Percentiles rank a stretch among this genome's conserved stretches.
Conservation (phyloP, 2,888 invertebrate genomes). For the Alviniconcha strummeri region DNA sequence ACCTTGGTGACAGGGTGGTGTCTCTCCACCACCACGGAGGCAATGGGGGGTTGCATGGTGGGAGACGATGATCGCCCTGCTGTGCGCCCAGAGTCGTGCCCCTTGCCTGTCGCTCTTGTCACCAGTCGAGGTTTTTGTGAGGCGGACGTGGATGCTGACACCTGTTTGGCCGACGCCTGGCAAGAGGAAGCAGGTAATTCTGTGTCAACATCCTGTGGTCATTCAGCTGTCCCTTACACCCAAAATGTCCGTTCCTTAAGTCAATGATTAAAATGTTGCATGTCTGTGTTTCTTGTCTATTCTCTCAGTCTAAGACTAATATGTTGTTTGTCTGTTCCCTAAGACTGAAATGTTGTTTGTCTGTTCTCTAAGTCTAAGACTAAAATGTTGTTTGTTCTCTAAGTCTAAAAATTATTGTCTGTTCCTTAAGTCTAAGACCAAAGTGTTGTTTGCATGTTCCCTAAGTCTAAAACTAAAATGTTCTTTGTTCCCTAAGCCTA, state of each 20-base stretch:
- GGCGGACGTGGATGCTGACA: background rate
- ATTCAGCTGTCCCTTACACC: too few species aligned
- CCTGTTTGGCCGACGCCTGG: constrained; percentile 13
- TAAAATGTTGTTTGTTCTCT: too few species aligned
- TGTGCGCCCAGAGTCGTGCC: background rate
- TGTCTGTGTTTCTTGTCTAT: background rate
- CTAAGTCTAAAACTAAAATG: too few species aligned
- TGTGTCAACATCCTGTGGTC: too few species aligned
- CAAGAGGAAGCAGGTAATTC: background rate
- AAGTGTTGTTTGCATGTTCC: too few species aligned
- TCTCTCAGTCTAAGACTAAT: background rate
- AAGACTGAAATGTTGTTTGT: background rate
- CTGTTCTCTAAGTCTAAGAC: too few species aligned
- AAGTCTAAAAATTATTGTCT: too few species aligned
- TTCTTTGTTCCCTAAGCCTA: too few species aligned
- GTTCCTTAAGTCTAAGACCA: too few species aligned
- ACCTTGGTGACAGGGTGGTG: constrained; percentile 70
- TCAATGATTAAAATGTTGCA: background rate
- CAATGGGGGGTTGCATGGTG: constrained; percentile 65
- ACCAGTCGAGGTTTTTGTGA: constrained; percentile 34
- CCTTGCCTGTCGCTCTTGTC: constrained; percentile 47
- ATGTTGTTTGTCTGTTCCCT: background rate
- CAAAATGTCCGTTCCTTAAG: too few species aligned
- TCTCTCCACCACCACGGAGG: constrained; percentile 68
- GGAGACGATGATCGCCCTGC: constrained; percentile 26